Base-by-base conservation (phyloP, 2,888 invertebrate species). In the Campoletis raptor region DNA sequence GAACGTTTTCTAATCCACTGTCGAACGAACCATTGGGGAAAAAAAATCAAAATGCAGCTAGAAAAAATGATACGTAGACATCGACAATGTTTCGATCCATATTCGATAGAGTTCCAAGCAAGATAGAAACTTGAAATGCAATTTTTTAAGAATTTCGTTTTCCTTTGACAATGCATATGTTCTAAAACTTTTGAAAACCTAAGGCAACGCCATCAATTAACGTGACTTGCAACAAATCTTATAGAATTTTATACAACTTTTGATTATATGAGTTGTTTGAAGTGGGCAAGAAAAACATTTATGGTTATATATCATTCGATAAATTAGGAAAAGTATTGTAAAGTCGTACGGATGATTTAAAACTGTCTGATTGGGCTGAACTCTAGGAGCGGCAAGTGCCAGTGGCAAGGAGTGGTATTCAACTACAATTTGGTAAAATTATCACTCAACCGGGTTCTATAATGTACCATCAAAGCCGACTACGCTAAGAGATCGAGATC, bases 311-410 rank as follows among this genome's bases (percentile, higher is more conserved):
- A 81, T 81, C 74, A 82, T 21, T 30, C 12, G 57, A 8, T 37
- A 79, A 79, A 82, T 85, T 79, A 78, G 67, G 48, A 18, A n/a
- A 48, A 66, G 66, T 57, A 79, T 84, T 79, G 83, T 64, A 15
- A 37, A 45, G 21, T 61, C 69, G 9, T 52, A 73, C 37, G 42
- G 40, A 24, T 73, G 73, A 85, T 85, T 73, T 67, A 73, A 85
- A 77, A 77, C 45, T 57, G 57, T 37, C 48, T 45, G 81, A 81
- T 77, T 66, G 74, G 48, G 54, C 30, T 12, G 24, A 57, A 5
- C 9, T 24, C 7, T 52, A 81, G 80, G 66, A 81, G 72, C 36
- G 80, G 77, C 81, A 48, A 72, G 54, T 42, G 37, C 45, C 45
- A 54, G 76, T 36, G 12, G n/a, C 70, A 77, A 85, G 70, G 82